Percentiles rank a stretch among this genome's conserved stretches.
Conservation (phyloP, 2,797 vertebrate genomes). For the Parambassis ranga region DNA sequence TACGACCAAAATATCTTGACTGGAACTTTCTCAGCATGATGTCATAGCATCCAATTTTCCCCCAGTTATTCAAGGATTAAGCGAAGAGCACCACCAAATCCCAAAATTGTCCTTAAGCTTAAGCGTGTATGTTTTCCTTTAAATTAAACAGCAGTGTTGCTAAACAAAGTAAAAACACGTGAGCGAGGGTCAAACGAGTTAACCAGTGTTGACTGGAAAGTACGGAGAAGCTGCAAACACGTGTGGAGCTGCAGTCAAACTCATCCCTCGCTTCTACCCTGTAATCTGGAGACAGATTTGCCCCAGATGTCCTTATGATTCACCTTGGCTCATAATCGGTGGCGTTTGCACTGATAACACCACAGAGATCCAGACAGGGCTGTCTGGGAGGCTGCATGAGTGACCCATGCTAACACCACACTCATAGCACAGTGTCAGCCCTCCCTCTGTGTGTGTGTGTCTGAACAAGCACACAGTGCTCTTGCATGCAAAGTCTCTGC, state of each 20-base stretch:
- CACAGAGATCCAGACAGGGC: conserved; percentile 48
- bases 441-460: background rate
- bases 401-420: conserved; percentile 44
- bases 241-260: conserved; percentile 1
- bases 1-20: background rate
- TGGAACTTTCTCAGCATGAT: conserved; percentile 13
- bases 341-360: conserved; percentile 43
- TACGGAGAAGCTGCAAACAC: background rate
- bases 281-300: conserved; percentile 33
- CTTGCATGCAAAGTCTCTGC: no score
- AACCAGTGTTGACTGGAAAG: conserved; percentile 10
- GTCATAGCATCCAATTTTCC: conserved; percentile 7
- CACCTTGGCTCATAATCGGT: conserved; percentile 50
- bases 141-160: background rate
- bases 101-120: conserved; percentile 15
- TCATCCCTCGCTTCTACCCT: conserved; percentile 9
- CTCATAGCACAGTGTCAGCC: conserved; percentile 30
- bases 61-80: conserved; percentile 23
- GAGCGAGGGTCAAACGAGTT: conserved; percentile 30
- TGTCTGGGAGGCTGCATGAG: conserved; percentile 33
- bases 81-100: conserved; percentile 16
- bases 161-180: conserved; percentile 9
- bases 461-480: no score
- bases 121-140: background rate
- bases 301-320: conserved; percentile 59